A percentile compares a stretch with the other conserved stretches of the same genome.
phyloP scores from a whole-genome alignment of 2,888 invertebrate species.

The Podabrus alpinus region DNA sequence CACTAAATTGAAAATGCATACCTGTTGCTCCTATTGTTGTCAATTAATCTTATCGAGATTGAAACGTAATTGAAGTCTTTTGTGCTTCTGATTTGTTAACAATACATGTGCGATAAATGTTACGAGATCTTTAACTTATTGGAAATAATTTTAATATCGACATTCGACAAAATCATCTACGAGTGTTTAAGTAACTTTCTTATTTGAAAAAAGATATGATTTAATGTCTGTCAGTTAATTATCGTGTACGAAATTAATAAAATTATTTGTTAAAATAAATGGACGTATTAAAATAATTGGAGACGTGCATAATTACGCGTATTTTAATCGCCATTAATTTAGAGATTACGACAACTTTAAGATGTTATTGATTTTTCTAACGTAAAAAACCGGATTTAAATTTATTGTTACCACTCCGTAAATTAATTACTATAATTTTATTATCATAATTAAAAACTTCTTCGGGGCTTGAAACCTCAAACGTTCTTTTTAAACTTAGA shows the following conservation, averaged over 20 bases:
- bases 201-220: not conserved
- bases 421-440: not conserved
- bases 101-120: not conserved
- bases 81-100: not conserved
- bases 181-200: not conserved
- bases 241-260: conserved; percentile 2
- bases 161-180: not conserved
- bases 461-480: not conserved
- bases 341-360: not conserved
- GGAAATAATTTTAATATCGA: not conserved
- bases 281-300: not conserved
- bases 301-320: not conserved
- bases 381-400: not conserved
- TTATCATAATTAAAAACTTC: not conserved
- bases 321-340: not conserved
- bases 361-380: not conserved
- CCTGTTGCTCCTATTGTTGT: conserved; percentile 9
- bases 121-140: not conserved
- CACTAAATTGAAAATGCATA: conserved; percentile 14
- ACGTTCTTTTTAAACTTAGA: not conserved
- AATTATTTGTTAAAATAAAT: not conserved
- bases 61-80: conserved; percentile 9
- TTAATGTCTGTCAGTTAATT: not conserved
- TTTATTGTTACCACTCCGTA: not conserved
- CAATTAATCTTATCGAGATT: conserved; percentile 27